Base-by-base conservation (phyloP, 2,797 vertebrate genomes). In the Naso thynnoides region DNA sequence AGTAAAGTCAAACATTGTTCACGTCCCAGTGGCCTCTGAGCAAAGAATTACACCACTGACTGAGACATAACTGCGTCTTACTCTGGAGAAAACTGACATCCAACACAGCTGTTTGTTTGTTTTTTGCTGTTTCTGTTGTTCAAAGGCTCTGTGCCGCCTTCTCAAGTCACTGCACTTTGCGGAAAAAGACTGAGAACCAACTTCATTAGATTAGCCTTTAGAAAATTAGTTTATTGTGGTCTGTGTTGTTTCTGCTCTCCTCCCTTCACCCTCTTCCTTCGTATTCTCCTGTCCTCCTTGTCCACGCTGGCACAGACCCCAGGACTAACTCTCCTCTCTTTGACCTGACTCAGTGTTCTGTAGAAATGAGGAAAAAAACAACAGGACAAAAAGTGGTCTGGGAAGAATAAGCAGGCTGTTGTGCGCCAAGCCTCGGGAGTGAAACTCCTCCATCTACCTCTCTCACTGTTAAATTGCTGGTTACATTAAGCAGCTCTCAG, bases 1-100 rank as follows among this genome's bases (percentile, higher is more conserved):
- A 77, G 83, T 38, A 66, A 2, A 72, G 73, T 89, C 85, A 90
- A 72, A 84, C 33, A 79, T 33, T 1, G 59, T 62, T 86, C 57
- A 74, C 38, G 70, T 78, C 58, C 77, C 58, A 58, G 64, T 31
- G 53, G 54, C 11, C 21, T 71, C 47, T 63, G 11, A 27, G 10
- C 31, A 68, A 53, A 63, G 23, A 63, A 15, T 41, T 14, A 27
- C 36, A 60, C 61, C 61, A 47, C 58, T 39, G 47, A 47, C 58
- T 39, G 47, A 60, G 71, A 67, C 36, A 21, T n/a, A 41, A 41
- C 56, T 50, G 24, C 33, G 42, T 9, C 21, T 68, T 10, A 58
- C 27, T 57, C 56, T 68, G 59, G 13, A 60, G 31, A 33, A 5
- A 60, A 53, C 50, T 1, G 14, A 14, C 31, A 24, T 42, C 31